Base-by-base conservation (phyloP, 2,113 vertebrate genomes). In the Cavia aperea region DNA sequence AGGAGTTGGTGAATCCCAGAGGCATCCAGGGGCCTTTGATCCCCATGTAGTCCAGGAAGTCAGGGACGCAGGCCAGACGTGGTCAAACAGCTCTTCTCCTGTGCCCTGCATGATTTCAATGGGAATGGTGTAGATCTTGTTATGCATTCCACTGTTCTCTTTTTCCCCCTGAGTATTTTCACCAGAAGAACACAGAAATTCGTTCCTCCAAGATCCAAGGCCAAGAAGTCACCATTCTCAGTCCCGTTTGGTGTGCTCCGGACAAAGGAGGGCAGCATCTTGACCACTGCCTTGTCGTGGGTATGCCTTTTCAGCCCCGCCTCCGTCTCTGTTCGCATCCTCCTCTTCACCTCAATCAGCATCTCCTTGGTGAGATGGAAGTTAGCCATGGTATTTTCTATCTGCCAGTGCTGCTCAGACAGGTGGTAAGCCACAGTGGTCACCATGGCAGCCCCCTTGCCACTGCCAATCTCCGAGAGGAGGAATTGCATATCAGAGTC, bases 21-120 rank as follows among this genome's bases (percentile, higher is more conserved):
- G 99, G 99, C 97, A 99, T 98, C 84, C 98, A 98, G 73, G 99
- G 97, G 0, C 98, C 99, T 98, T 99, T 99, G 98, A 99, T 99
- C 14, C 99, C 99, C 99, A 99, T 99, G 91, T 99, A 99, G 97
- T 99, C 99, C 98, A 99, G 97, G 98, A 99, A 99, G 98, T 99
- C 99, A n/a, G 99, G 99, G 97, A 99, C 99, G 96, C 99, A 99
- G 96, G 98, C 97, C 73, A 99, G 4, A 99, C 99, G 98, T 99
- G 99, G 96, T 99, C 99, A 94, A 99, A 99, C 60, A 99, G 97
- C 99, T 99, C 99, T 92, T 99, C 99, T 96, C 99, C 99, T 0
- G 99, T 99, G 83, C 99, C 99, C 97, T 99, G 99, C 99, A 99
- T 99, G 96, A 99, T 98, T 86, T 99, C 99, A 12, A 97, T 78